A percentile compares a stretch with the other conserved stretches of the same genome.
Evolutionary conservation across 64 coral and sea anemone genomes (phyloP).

Genomic region (Stichodactyla mertensii): DNA sequence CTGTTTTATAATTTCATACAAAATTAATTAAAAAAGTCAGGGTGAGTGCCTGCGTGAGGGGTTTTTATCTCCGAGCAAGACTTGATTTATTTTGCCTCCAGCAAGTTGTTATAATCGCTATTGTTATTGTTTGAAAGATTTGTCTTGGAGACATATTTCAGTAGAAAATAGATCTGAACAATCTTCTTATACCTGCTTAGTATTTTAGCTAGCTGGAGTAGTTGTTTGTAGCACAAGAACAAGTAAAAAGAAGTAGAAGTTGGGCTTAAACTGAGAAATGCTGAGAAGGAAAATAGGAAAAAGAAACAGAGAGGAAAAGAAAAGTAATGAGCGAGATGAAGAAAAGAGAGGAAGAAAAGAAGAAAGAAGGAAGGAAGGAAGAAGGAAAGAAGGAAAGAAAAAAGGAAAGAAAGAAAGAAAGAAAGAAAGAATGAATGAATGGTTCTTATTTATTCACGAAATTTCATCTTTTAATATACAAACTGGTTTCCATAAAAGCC

Average conservation of each 20-base stretch:
- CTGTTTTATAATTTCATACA: neutral
- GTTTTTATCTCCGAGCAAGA: neutral
- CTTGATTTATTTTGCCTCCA: neutral
- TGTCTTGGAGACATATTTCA: neutral
- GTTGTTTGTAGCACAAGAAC: no score
- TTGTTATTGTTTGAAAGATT: neutral
- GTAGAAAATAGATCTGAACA: neutral
- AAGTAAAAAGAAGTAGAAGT: no score
- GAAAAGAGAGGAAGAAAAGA: no score
- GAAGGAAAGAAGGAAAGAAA: no score
- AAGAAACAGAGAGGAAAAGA: no score
- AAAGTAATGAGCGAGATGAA: no score
- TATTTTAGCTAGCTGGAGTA: neutral
- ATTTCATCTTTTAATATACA: no score
- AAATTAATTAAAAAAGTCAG: neutral
- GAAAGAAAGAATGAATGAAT: neutral
- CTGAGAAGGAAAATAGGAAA: no score
- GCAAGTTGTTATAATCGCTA: neutral
- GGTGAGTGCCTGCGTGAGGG: neutral
- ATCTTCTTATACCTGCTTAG: neutral
- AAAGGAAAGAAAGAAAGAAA: neutral
- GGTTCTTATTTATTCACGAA: no score
- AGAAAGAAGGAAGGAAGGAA: neutral
- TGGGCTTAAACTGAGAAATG: no score
- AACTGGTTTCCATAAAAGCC: no score